These are phyloP conservation scores for Electrona antarctica DNA, from an alignment of 2,113 vertebrate species.

Conservation along the genomic window DNA sequence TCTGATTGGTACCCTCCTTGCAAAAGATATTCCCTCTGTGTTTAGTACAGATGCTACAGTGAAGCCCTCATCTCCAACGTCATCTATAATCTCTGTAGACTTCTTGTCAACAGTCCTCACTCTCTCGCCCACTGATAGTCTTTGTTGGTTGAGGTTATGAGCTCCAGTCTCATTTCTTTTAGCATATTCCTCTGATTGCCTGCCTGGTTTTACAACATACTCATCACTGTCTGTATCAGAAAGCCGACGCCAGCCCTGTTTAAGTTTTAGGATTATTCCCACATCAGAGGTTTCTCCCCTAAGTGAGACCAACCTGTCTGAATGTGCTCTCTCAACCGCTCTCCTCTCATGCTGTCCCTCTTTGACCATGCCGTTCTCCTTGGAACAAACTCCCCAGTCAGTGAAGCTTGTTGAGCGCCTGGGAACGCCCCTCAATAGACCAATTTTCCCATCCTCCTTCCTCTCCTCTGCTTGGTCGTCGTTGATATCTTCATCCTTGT, in stretches of 20 bases:
- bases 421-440: slow-evolving; percentile 43
- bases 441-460: slow-evolving; percentile 11
- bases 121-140: slow-evolving; percentile 25
- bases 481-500: slow-evolving; percentile 50
- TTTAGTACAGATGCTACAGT: slow-evolving; percentile 63
- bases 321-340: slow-evolving; percentile 41
- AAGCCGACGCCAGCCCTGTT: slow-evolving; percentile 25
- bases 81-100: slow-evolving; percentile 19
- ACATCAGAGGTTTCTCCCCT: slow-evolving; percentile 23
- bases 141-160: slow-evolving; percentile 17
- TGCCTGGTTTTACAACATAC: background rate
- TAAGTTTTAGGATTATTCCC: slow-evolving; percentile 32
- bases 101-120: slow-evolving; percentile 23
- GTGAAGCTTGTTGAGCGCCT: slow-evolving; percentile 78
- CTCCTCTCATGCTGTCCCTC: slow-evolving; percentile 33
- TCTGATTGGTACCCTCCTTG: slow-evolving; percentile 62
- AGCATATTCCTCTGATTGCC: slow-evolving; percentile 9
- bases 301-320: slow-evolving; percentile 29
- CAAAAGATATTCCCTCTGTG: slow-evolving; percentile 71
- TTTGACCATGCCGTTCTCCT: slow-evolving; percentile 51
- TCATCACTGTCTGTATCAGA: slow-evolving; percentile 40
- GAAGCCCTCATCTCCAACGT: slow-evolving; percentile 61
- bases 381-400: slow-evolving; percentile 51
- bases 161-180: slow-evolving; percentile 21
- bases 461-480: slow-evolving; percentile 32